These are phyloP conservation scores for Oedothorax gibbosus DNA, from an alignment of 1,140 invertebrate species.

Conservation along the genomic window DNA sequence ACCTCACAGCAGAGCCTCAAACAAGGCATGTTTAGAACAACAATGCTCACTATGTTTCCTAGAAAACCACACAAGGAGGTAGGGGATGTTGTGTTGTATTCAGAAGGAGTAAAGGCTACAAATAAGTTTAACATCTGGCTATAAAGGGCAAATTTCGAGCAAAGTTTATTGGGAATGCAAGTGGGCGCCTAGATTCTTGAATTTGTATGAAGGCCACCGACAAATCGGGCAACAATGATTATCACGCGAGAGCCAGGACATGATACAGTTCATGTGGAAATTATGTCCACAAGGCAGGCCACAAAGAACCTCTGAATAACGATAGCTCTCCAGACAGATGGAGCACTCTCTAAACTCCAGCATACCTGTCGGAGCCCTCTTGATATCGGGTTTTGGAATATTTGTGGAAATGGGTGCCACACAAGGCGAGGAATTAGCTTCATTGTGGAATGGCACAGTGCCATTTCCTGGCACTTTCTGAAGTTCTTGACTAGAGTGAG, in stretches of 20 bases:
- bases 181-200: slow-evolving; percentile 60
- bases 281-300: slow-evolving; percentile 73
- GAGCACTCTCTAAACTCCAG: slow-evolving; percentile 69
- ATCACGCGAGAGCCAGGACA: slow-evolving; percentile 71
- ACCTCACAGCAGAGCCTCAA: no score
- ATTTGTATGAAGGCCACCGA: slow-evolving; percentile 72
- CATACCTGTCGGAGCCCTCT: slow-evolving; percentile 64
- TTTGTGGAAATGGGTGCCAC: not conserved
- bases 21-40: no score
- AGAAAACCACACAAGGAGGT: no score
- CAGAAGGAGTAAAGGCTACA: no score
- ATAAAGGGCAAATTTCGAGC: no score
- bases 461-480: no score
- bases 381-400: slow-evolving; percentile 15
- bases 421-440: not conserved
- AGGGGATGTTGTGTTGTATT: no score
- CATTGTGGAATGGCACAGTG: not conserved
- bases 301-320: slow-evolving; percentile 67
- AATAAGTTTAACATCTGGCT: no score
- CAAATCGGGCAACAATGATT: slow-evolving; percentile 74
- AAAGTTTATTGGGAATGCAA: slow-evolving; percentile 39
- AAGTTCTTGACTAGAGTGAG: slow-evolving; percentile 8
- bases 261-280: slow-evolving; percentile 72
- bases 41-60: no score
- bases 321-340: slow-evolving; percentile 73